Percentiles rank a stretch among this genome's conserved stretches.
Evolutionary conservation across 2,888 invertebrate species (phyloP).

Genomic region (Cephus rjabovi): DNA sequence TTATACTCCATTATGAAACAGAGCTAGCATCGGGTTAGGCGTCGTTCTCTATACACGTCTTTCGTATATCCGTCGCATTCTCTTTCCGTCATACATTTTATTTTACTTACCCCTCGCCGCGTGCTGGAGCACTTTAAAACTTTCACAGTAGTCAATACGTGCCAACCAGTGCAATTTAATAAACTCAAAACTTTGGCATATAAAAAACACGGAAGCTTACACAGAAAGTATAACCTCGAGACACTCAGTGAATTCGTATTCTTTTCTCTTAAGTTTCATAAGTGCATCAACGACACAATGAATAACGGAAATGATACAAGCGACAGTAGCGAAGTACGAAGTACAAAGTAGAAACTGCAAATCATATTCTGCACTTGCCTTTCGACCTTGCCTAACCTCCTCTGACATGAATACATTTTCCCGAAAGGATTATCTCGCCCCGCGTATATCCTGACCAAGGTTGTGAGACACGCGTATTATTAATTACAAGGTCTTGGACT

Average conservation of each 20-base stretch:
- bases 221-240: background rate
- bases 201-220: background rate
- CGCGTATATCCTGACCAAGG: background rate
- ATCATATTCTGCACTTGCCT: background rate
- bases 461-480: background rate
- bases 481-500: background rate
- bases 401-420: background rate
- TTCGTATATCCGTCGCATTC: background rate
- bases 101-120: background rate
- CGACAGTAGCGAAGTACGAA: background rate
- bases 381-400: background rate
- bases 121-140: background rate
- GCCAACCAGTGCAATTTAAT: background rate
- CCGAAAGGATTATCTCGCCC: background rate
- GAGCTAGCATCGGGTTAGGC: slow-evolving; percentile 8
- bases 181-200: background rate
- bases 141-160: background rate
- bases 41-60: slow-evolving; percentile 13
- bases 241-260: background rate
- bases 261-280: background rate
- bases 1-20: slow-evolving; percentile 39
- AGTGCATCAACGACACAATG: background rate
- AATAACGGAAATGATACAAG: background rate
- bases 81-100: background rate
- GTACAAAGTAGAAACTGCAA: background rate